Conservation (phyloP, 2,888 invertebrate genomes). For the Sisyra terminalis region DNA sequence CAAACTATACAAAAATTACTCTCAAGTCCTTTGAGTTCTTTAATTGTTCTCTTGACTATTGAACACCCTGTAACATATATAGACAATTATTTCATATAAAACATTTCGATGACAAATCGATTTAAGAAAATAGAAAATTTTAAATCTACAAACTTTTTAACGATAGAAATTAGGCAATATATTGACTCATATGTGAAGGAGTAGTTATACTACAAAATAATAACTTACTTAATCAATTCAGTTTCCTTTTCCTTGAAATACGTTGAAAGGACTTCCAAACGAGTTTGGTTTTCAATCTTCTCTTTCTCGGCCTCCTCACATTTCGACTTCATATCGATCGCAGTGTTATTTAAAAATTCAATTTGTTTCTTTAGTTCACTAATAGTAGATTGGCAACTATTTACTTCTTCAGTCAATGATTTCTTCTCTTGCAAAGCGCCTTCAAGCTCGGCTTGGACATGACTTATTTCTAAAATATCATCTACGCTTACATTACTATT, state of each 20-base stretch:
- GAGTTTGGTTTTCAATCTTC: constrained; percentile 61
- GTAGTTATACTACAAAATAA: neutral
- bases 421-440: constrained; percentile 36
- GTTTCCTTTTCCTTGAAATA: constrained; percentile 85
- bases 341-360: constrained; percentile 30
- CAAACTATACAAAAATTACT: no score
- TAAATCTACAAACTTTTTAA: no score
- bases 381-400: constrained; percentile 28
- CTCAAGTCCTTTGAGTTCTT: no score
- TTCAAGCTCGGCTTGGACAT: constrained; percentile 38
- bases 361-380: constrained; percentile 27
- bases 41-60: no score
- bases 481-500: constrained; percentile 20
- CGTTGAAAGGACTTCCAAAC: constrained; percentile 69
- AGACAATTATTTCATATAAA: no score
- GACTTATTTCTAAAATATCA: constrained; percentile 36
- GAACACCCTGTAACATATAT: no score
- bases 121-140: no score
- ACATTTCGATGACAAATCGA: no score
- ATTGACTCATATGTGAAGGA: neutral
- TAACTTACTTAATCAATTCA: constrained; percentile 65
- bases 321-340: constrained; percentile 34
- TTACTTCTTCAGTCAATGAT: constrained; percentile 26
- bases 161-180: no score
- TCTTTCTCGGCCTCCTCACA: constrained; percentile 49